Evolutionary conservation across 53 echinoderm and acorn worm species (phyloP).

Genomic region (Luidia sarsii): DNA sequence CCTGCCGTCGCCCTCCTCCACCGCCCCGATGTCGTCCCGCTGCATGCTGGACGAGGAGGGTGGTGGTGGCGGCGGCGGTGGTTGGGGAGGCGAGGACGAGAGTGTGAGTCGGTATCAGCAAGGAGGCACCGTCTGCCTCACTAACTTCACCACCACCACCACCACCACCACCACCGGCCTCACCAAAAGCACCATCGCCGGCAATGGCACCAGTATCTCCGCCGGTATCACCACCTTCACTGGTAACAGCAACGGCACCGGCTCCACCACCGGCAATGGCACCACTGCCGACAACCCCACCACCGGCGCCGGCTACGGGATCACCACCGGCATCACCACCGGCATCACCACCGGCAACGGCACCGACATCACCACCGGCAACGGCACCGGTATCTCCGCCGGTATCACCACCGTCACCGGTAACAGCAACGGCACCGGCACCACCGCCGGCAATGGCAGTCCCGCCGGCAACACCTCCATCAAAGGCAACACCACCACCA

Average conservation of each 20-base stretch:
- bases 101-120: no score
- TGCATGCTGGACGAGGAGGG: neutral
- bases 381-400: neutral
- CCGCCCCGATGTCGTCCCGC: neutral
- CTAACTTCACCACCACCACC: no score
- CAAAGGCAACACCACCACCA: slow-evolving; percentile 17
- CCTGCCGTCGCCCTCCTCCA: neutral
- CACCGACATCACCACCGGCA: slow-evolving; percentile 26
- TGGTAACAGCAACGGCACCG: neutral
- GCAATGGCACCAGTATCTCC: no score
- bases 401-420: neutral
- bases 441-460: neutral
- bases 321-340: slow-evolving; percentile 30
- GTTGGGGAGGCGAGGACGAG: no score
- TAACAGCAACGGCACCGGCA: neutral
- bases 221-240: no score
- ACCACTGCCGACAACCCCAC: neutral
- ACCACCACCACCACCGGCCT: no score
- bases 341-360: slow-evolving; percentile 5
- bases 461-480: slow-evolving; percentile 16
- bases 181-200: no score
- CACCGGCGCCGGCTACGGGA: neutral
- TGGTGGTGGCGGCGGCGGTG: no score
- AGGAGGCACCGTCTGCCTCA: no score
- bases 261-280: neutral